Evolutionary conservation across 2,797 vertebrate genomes (phyloP), one percentile per base, ranked within the genome.

Genomic region (Myotis daubentonii): DNA sequence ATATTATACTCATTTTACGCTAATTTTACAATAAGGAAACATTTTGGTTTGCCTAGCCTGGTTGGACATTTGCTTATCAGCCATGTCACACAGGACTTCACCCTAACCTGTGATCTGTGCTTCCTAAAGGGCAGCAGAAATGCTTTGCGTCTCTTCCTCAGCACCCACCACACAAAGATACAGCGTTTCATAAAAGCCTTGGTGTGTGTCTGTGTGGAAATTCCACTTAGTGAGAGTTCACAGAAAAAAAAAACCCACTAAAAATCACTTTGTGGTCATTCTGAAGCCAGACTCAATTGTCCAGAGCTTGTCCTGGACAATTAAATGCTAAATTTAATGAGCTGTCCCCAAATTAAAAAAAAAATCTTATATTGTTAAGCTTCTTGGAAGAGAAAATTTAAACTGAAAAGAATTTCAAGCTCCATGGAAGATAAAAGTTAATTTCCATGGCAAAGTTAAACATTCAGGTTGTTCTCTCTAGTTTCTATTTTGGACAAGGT

Each of bases 401-500:
- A 49, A 15, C 51, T 55, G 81, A 19, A 68, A 33, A 71, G 30
- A 60, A 71, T 10, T 81, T 20, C 66, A 84, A 36, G 49, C 8
- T 89, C 7, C 51, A 8, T 22, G 20, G 17, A 90, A 33, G 28
- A 75, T 55, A 76, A 81, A 81, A 88, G 28, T 62, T 30, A 33
- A 8, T 53, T 94, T 83, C 11, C 30, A 23, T 30, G 57, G 7
- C 17, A 68, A 95, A 90, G 8, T 38, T 82, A 87, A 97, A 74
- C 49, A 49, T 33, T 71, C 60, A 82, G 41, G 23, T 44, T 93
- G 12, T 93, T 86, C 55, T 66, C 6, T 47, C 28, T 15, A 41
- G 22, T 80, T 94, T 91, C 82, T 80, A 44, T 76, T 36, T 84
- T 91, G 12, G 22, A 47, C 83, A 94, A 94, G 74, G 79, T 89